Evolutionary conservation across 2,888 invertebrate species (phyloP).

Genomic region (Antitype chi): DNA sequence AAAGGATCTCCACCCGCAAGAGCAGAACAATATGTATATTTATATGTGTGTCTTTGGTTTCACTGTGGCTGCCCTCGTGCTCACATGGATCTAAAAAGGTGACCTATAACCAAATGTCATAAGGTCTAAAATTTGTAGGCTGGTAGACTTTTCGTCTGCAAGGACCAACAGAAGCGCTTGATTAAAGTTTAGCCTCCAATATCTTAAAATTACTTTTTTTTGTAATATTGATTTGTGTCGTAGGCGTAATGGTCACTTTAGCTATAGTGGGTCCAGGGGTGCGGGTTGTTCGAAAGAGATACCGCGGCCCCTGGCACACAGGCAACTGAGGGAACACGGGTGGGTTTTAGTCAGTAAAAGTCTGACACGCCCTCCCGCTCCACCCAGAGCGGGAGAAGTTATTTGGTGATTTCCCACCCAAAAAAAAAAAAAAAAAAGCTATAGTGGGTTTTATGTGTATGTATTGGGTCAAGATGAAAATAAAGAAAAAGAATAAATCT

Average conservation of each 20-base stretch:
- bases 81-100: slow-evolving; percentile 1
- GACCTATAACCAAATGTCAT: slow-evolving; percentile 3
- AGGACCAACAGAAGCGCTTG: neutral
- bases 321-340: too few species aligned
- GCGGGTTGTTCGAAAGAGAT: too few species aligned
- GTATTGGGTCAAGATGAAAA: neutral
- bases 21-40: slow-evolving; percentile 7
- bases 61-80: neutral
- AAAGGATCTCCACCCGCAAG: slow-evolving; percentile 14
- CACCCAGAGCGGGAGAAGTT: too few species aligned
- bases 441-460: neutral
- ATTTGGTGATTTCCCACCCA: too few species aligned
- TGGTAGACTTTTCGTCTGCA: neutral
- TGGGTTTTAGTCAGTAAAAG: too few species aligned
- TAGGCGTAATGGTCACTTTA: neutral
- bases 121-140: neutral
- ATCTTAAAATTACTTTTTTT: neutral
- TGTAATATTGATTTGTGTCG: neutral
- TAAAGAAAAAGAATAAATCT: neutral
- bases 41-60: slow-evolving; percentile 14
- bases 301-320: too few species aligned
- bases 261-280: neutral
- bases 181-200: neutral
- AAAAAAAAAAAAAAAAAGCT: too few species aligned
- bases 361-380: too few species aligned